These are phyloP conservation scores for Notiomystis cincta DNA, from an alignment of 2,113 vertebrate genomes.

Conservation along the genomic window DNA sequence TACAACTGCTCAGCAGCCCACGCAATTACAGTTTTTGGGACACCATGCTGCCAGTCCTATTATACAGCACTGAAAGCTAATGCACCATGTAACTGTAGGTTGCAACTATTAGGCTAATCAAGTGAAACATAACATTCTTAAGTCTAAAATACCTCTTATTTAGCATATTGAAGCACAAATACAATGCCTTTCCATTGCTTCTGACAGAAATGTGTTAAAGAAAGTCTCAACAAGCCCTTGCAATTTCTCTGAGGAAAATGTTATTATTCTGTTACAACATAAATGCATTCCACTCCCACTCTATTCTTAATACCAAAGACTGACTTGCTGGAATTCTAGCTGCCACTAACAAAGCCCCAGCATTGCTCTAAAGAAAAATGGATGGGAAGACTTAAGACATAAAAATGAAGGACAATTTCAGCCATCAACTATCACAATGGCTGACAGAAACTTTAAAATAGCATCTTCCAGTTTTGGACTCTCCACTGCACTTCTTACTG, in stretches of 20 bases:
- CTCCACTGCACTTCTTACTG: not conserved
- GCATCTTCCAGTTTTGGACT: not conserved
- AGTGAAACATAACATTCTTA: constrained; percentile 56
- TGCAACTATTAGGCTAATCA: constrained; percentile 54
- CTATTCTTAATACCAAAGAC: constrained; percentile 32
- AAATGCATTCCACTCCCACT: constrained; percentile 39
- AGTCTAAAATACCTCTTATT: constrained; percentile 37
- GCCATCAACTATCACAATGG: not conserved
- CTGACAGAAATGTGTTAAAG: constrained; percentile 35
- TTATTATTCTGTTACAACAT: constrained; percentile 44
- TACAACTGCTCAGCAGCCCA: constrained; percentile 2
- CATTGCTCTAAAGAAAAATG: not conserved
- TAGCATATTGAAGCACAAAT: constrained; percentile 35
- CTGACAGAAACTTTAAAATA: not conserved
- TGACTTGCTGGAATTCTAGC: constrained; percentile 31
- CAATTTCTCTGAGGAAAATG: constrained; percentile 19
- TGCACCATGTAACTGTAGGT: constrained; percentile 31
- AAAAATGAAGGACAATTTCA: constrained; percentile 19
- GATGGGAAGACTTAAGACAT: not conserved
- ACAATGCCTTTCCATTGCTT: constrained; percentile 30
- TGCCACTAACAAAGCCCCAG: not conserved
- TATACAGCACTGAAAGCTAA: constrained; percentile 51
- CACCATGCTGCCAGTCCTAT: constrained; percentile 45
- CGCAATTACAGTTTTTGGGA: constrained; percentile 52
- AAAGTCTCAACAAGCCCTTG: constrained; percentile 38